Evolutionary conservation across 2,113 vertebrate genomes (phyloP).

Genomic region (Platichthys flesus): DNA sequence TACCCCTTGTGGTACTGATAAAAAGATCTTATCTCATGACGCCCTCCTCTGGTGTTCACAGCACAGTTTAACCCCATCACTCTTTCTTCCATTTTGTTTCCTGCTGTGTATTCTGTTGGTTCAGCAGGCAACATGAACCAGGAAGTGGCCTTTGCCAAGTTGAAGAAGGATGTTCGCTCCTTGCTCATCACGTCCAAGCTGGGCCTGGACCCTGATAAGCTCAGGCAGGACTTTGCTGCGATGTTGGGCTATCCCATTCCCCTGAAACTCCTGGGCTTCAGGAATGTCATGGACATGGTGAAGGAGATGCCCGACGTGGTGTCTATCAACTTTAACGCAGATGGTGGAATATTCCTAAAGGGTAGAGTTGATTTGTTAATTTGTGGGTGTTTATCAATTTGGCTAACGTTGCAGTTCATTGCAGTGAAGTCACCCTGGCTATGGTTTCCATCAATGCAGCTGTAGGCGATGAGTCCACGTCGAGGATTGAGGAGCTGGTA

Average conservation of each 20-base stretch:
- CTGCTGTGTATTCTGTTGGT: background rate
- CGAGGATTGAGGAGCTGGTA: conserved; percentile 85
- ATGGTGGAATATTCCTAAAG: conserved; percentile 79
- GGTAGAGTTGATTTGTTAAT: conserved; percentile 72
- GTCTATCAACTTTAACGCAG: conserved; percentile 59
- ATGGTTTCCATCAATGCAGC: conserved; percentile 69
- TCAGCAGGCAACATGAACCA: conserved; percentile 73
- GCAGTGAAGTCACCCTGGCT: background rate
- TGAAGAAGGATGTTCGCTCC: conserved; percentile 90
- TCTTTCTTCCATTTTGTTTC: background rate
- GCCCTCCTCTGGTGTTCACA: no score
- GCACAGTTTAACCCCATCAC: no score
- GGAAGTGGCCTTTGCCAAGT: conserved; percentile 72
- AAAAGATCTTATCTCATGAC: no score
- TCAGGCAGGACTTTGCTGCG: conserved; percentile 85
- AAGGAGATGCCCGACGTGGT: conserved; percentile 90
- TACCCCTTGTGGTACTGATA: no score
- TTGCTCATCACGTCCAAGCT: conserved; percentile 87
- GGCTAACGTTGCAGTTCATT: background rate
- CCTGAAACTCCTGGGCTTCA: conserved; percentile 84
- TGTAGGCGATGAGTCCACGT: conserved; percentile 86
- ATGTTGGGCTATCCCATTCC: conserved; percentile 88
- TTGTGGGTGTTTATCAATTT: background rate
- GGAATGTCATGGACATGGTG: conserved; percentile 86
- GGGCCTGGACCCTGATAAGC: conserved; percentile 82